A percentile compares a stretch with the other conserved stretches of the same genome.
Evolutionary conservation across 2,113 vertebrate genomes (phyloP).

Genomic region (Chaenocephalus aceratus): DNA sequence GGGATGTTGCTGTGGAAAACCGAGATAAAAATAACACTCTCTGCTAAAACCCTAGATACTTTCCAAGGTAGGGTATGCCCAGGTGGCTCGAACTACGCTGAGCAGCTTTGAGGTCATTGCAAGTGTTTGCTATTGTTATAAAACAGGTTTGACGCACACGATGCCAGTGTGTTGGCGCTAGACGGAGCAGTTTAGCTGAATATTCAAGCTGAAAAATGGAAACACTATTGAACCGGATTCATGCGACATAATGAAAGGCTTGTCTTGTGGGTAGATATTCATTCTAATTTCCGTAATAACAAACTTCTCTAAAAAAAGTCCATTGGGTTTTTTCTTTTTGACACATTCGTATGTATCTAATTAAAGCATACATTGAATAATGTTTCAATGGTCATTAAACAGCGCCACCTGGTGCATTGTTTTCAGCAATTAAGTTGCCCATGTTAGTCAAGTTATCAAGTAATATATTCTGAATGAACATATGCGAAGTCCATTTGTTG

Average conservation of each 20-base stretch:
- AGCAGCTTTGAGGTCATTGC: slow-evolving; percentile 39
- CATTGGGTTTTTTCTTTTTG: not conserved
- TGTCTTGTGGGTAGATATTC: not conserved
- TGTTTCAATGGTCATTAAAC: no score
- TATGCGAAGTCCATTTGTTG: not conserved
- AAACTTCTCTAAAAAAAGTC: not conserved
- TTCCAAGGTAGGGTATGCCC: slow-evolving; percentile 25
- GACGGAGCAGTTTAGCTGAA: not conserved
- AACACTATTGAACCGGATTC: not conserved
- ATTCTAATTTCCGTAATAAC: not conserved
- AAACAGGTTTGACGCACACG: slow-evolving; percentile 1
- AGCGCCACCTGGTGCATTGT: no score
- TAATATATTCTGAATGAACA: not conserved
- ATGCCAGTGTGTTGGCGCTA: not conserved
- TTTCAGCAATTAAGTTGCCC: no score
- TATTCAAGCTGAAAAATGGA: not conserved
- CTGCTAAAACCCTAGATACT: slow-evolving; percentile 40
- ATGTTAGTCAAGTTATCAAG: not conserved
- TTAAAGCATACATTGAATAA: not conserved
- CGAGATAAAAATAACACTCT: slow-evolving; percentile 58
- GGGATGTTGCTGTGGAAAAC: slow-evolving; percentile 45
- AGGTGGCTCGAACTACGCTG: slow-evolving; percentile 35
- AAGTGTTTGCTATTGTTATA: slow-evolving; percentile 37
- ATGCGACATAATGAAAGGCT: not conserved
- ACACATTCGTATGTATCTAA: not conserved